These are phyloP conservation scores for Anabacerthia variegaticeps DNA, from an alignment of 2,797 vertebrate genomes.

Conservation along the genomic window DNA sequence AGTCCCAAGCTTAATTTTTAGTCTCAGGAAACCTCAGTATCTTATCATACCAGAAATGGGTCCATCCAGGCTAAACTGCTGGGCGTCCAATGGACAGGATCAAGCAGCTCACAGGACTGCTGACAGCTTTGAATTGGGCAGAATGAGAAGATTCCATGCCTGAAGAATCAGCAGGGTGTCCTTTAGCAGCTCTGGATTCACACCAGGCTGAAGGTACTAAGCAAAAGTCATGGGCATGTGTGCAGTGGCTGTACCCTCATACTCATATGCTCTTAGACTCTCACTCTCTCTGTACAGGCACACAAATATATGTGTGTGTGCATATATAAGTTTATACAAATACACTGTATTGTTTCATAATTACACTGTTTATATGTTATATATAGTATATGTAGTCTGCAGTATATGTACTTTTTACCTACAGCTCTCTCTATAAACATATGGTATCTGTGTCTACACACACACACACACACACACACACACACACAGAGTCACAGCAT, in stretches of 20 bases:
- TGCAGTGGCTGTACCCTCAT: not conserved
- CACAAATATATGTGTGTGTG: not conserved
- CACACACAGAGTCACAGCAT: not conserved
- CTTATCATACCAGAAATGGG: not conserved
- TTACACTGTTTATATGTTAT: not conserved
- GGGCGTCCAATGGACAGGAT: not conserved
- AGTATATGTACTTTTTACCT: not conserved
- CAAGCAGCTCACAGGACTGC: not conserved
- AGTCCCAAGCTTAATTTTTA: not conserved
- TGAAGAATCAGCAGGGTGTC: not conserved
- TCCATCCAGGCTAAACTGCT: not conserved
- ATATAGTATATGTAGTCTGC: not conserved
- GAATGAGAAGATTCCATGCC: not conserved
- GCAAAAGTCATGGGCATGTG: not conserved
- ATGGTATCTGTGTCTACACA: not conserved
- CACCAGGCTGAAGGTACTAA: not conserved
- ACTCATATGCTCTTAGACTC: not conserved
- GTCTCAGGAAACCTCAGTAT: not conserved
- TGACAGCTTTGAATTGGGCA: not conserved
- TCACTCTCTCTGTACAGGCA: not conserved
- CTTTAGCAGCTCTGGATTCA: not conserved
- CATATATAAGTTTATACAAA: not conserved
- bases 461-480: not conserved
- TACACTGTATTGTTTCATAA: not conserved
- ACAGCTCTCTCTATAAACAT: not conserved